Percentiles rank a stretch among this genome's conserved stretches.
Conservation (phyloP, 2,797 vertebrate species). For the Typhlichthys eigenmanni region DNA sequence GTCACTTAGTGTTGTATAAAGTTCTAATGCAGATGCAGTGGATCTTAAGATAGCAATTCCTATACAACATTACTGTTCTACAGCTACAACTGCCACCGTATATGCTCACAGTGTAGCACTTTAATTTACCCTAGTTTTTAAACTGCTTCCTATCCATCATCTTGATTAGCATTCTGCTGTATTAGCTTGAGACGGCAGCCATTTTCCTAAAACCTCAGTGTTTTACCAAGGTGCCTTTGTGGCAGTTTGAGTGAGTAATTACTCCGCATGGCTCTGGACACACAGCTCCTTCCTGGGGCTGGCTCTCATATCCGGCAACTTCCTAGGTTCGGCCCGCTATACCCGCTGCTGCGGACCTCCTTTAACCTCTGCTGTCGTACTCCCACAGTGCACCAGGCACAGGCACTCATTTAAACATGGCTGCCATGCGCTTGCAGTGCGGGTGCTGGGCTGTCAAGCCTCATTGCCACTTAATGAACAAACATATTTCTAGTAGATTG, state of each 20-base stretch:
- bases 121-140: constrained; percentile 23
- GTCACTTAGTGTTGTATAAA: constrained; percentile 54
- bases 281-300: constrained; percentile 42
- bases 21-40: constrained; percentile 25
- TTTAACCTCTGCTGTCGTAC: constrained; percentile 71
- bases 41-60: constrained; percentile 38
- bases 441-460: constrained; percentile 62
- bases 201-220: constrained; percentile 28
- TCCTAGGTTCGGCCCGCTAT: constrained; percentile 40
- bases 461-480: constrained; percentile 70
- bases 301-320: constrained; percentile 28
- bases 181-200: constrained; percentile 26
- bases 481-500: constrained; percentile 62
- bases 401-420: constrained; percentile 32
- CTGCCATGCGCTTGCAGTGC: constrained; percentile 52
- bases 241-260: constrained; percentile 43
- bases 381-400: constrained; percentile 42
- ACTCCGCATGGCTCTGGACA: constrained; percentile 44
- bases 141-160: constrained; percentile 24
- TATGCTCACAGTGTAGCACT: constrained; percentile 24
- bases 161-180: constrained; percentile 46
- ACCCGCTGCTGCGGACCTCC: constrained; percentile 59
- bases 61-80: constrained; percentile 43
- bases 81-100: constrained; percentile 28
- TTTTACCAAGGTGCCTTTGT: constrained; percentile 66